Percentiles rank a stretch among this genome's conserved stretches.
phyloP scores from a whole-genome alignment of 2,888 invertebrate genomes.

The Cerastis rubricosa region DNA sequence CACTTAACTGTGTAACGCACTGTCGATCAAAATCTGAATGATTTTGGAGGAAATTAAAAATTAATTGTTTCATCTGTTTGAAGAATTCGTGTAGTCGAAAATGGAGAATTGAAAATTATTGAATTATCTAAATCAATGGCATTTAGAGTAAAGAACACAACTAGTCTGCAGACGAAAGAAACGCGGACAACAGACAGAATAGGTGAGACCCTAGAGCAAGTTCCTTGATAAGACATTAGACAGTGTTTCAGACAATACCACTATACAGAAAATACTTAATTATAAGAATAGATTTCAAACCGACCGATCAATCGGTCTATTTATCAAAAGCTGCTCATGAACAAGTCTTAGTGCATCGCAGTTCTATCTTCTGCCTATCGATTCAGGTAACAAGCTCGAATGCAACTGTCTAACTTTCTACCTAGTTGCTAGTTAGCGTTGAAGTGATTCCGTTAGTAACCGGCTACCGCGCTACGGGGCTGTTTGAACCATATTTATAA shows the following conservation, averaged over 20 bases:
- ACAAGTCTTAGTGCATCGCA: not conserved
- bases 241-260: not conserved
- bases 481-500: slow-evolving; percentile 27
- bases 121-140: not conserved
- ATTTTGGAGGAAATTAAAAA: not conserved
- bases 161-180: not conserved
- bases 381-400: slow-evolving; percentile 12
- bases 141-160: not conserved
- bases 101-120: not conserved
- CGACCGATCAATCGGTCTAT: not conserved
- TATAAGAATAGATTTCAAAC: not conserved
- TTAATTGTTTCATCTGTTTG: not conserved
- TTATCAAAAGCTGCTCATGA: not conserved
- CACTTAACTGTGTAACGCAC: not conserved
- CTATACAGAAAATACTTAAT: not conserved
- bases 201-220: not conserved
- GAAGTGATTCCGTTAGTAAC: slow-evolving; percentile 28
- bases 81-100: not conserved
- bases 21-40: not conserved
- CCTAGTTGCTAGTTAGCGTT: slow-evolving; percentile 35
- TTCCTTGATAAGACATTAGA: not conserved
- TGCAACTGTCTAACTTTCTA: slow-evolving; percentile 37
- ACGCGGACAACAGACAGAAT: not conserved
- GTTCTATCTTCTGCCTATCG: not conserved
- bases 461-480: not conserved